Evolutionary conservation across 2,888 invertebrate species (phyloP).

Genomic region (Scaptomyza flava): DNA sequence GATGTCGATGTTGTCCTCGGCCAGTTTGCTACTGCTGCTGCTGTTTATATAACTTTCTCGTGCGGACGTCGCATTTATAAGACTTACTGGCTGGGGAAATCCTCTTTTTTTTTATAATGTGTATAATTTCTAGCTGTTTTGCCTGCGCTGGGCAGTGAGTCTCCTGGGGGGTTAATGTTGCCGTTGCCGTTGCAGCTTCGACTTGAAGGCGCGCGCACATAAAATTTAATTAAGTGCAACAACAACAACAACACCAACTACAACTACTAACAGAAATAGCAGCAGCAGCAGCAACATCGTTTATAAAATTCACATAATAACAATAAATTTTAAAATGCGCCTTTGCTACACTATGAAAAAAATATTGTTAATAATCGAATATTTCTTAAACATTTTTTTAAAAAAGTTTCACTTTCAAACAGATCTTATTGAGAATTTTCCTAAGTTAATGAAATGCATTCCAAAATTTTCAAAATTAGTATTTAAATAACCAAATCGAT

Average conservation of each 20-base stretch:
- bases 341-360: constrained; percentile 32
- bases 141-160: constrained; percentile 5
- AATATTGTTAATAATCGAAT: neutral
- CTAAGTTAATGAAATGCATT: too few species aligned
- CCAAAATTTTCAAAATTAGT: too few species aligned
- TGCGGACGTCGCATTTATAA: constrained; percentile 45
- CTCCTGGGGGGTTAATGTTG: constrained; percentile 3
- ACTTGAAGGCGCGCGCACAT: constrained; percentile 60
- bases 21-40: constrained; percentile 4
- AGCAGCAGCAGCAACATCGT: constrained; percentile 54
- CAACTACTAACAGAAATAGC: constrained; percentile 17
- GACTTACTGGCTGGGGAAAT: constrained; percentile 35
- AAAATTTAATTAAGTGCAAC: constrained; percentile 79
- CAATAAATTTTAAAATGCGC: constrained; percentile 78
- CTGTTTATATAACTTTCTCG: constrained; percentile 42
- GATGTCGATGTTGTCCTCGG: neutral
- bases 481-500: too few species aligned
- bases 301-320: constrained; percentile 81
- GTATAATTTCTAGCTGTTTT: neutral
- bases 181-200: constrained; percentile 28
- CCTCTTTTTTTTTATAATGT: constrained; percentile 25
- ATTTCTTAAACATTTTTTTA: too few species aligned
- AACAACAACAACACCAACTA: constrained; percentile 54
- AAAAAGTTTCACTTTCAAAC: too few species aligned
- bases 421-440: too few species aligned